Evolutionary conservation across 2,113 vertebrate genomes (phyloP).

Genomic region (Genyomyrus donnyi): DNA sequence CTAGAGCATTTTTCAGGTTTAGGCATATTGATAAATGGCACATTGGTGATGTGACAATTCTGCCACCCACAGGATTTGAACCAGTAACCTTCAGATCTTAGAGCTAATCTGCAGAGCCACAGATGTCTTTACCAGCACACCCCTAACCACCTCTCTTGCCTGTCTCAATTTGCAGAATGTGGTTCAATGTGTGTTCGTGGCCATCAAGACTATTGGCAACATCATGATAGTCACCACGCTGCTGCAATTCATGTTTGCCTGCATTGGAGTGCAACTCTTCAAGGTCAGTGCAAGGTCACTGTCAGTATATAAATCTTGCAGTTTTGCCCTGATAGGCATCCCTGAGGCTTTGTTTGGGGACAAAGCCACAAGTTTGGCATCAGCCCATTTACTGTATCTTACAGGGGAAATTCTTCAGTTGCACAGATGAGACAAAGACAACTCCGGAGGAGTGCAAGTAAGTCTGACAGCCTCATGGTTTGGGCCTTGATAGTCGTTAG

Average conservation of each 20-base stretch:
- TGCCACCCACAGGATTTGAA: not conserved
- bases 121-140: not conserved
- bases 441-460: conserved; percentile 89
- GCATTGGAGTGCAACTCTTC: conserved; percentile 94
- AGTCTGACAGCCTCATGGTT: conserved; percentile 31
- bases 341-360: not conserved
- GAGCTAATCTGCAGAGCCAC: not conserved
- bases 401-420: conserved; percentile 94
- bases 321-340: not conserved
- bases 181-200: conserved; percentile 96
- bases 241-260: conserved; percentile 97
- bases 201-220: conserved; percentile 95
- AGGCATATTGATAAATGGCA: not conserved
- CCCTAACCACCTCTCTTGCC: not conserved
- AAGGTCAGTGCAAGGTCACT: conserved; percentile 63
- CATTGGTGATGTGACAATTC: not conserved
- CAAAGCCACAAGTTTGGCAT: not conserved
- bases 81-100: not conserved
- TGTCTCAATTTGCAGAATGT: conserved; percentile 71
- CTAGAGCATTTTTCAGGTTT: not conserved
- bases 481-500: not conserved
- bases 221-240: conserved; percentile 99
- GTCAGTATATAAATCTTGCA: not conserved
- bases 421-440: conserved; percentile 91
- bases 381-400: not conserved